Conservation (phyloP, 2,888 invertebrate species). For the Caenorhabditis wallacei region DNA sequence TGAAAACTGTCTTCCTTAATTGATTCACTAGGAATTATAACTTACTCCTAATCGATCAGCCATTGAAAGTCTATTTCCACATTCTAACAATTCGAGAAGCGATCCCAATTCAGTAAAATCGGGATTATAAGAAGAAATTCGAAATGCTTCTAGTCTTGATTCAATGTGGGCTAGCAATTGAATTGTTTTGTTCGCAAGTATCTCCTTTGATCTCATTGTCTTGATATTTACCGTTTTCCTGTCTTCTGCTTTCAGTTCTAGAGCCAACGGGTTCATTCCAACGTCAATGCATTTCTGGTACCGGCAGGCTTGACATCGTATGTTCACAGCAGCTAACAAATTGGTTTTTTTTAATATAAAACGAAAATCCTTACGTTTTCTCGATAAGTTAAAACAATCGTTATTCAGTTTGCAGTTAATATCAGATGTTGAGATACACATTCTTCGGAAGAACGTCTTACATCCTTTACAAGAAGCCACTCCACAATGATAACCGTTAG, state of each 20-base stretch:
- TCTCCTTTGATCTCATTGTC: background rate
- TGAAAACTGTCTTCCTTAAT: background rate
- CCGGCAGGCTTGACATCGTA: slow-evolving; percentile 18
- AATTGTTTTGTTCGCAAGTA: background rate
- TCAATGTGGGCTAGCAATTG: background rate
- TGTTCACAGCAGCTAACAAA: background rate
- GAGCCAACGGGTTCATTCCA: slow-evolving; percentile 16
- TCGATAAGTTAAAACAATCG: background rate
- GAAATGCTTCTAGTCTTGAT: slow-evolving; percentile 3
- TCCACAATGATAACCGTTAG: background rate
- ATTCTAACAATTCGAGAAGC: too few relatives aligned
- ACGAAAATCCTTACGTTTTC: background rate
- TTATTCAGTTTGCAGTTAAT: background rate
- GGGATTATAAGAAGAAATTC: slow-evolving; percentile 27
- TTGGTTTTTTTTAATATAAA: background rate
- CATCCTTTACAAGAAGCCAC: slow-evolving; percentile 21
- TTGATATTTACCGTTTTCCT: background rate
- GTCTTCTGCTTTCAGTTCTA: background rate
- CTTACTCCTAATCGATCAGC: slow-evolving; percentile 15
- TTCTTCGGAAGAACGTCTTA: slow-evolving; percentile 23
- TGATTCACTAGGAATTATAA: background rate
- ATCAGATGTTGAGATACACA: background rate
- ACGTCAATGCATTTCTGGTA: slow-evolving; percentile 8
- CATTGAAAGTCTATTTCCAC: too few relatives aligned
- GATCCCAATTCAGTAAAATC: background rate